Conservation (phyloP, 2,888 invertebrate genomes). For the Crocallis elinguaria region DNA sequence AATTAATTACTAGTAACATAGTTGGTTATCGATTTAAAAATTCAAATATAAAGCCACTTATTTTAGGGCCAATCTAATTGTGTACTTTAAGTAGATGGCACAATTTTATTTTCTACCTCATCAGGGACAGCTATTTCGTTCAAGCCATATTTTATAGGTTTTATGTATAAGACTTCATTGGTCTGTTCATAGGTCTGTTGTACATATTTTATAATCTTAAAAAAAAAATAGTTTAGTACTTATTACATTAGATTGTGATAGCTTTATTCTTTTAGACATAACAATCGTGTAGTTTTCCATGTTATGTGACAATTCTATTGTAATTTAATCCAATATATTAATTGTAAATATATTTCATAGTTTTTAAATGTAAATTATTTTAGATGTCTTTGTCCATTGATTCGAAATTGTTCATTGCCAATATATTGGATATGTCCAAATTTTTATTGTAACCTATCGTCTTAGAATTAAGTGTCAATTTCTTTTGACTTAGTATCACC, state of each 20-base stretch:
- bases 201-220: slow-evolving; percentile 50
- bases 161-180: slow-evolving; percentile 31
- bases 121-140: slow-evolving; percentile 55
- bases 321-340: slow-evolving; percentile 19
- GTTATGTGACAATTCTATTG: slow-evolving; percentile 21
- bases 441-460: slow-evolving; percentile 15
- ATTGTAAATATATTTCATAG: slow-evolving; percentile 32
- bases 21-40: too few species aligned
- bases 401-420: slow-evolving; percentile 5
- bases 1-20: too few species aligned
- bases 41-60: slow-evolving; percentile 6
- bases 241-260: slow-evolving; percentile 80
- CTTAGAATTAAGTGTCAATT: slow-evolving; percentile 11
- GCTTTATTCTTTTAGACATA: slow-evolving; percentile 61
- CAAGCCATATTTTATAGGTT: slow-evolving; percentile 43
- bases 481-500: slow-evolving; percentile 12
- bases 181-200: slow-evolving; percentile 40
- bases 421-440: slow-evolving; percentile 17
- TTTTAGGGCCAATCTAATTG: slow-evolving; percentile 32
- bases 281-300: slow-evolving; percentile 33
- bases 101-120: slow-evolving; percentile 81
- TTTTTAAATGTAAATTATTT: slow-evolving; percentile 16
- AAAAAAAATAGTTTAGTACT: slow-evolving; percentile 65
- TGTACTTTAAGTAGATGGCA: slow-evolving; percentile 55
- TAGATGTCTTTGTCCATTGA: slow-evolving; percentile 24